phyloP scores from a whole-genome alignment of 2,888 invertebrate species.

The Meliscaeva auricollis region DNA sequence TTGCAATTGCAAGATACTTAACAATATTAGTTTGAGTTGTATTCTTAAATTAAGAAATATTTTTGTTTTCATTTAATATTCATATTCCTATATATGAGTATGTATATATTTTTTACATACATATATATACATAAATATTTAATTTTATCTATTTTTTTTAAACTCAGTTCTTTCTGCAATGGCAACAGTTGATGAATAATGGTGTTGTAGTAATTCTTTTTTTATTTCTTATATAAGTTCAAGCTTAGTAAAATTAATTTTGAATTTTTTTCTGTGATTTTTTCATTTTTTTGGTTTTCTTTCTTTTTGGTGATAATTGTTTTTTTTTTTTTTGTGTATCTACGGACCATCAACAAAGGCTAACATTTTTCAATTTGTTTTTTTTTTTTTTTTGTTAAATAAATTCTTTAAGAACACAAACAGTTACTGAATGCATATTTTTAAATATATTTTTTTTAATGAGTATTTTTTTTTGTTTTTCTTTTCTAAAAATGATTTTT shows the following conservation, averaged over 20 bases:
- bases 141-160: slow-evolving; percentile 22
- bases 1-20: slow-evolving; percentile 44
- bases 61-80: background rate
- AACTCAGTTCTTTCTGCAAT: slow-evolving; percentile 73
- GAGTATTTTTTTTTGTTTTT: slow-evolving; percentile 1
- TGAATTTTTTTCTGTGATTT: slow-evolving; percentile 13
- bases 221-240: slow-evolving; percentile 11
- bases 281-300: background rate
- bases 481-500: slow-evolving; percentile 35
- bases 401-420: slow-evolving; percentile 75
- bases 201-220: slow-evolving; percentile 9
- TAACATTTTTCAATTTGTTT: background rate
- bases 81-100: slow-evolving; percentile 1
- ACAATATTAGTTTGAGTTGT: slow-evolving; percentile 38
- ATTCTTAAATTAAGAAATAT: slow-evolving; percentile 16
- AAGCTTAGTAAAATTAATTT: slow-evolving; percentile 26
- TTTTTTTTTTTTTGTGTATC: slow-evolving; percentile 18
- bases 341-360: slow-evolving; percentile 39
- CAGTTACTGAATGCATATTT: slow-evolving; percentile 59
- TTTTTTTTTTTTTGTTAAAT: slow-evolving; percentile 50
- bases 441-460: slow-evolving; percentile 20
- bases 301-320: background rate
- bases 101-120: slow-evolving; percentile 52
- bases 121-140: slow-evolving; percentile 55
- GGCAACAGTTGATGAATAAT: slow-evolving; percentile 40